Base-by-base conservation (phyloP, 1,140 invertebrate genomes). In the Spodoptera litura region DNA sequence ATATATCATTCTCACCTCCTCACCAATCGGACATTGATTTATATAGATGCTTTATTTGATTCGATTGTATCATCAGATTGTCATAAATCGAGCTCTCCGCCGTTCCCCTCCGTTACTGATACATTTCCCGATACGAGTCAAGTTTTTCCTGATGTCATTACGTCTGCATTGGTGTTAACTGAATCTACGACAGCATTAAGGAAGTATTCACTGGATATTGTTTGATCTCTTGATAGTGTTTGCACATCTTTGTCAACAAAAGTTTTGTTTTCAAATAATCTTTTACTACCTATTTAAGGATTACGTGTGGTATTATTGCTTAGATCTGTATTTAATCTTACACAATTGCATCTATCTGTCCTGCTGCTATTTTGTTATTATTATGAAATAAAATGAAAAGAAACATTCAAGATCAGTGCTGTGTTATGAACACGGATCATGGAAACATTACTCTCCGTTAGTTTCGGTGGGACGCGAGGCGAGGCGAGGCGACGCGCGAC, bases 61-160 rank as follows among this genome's bases (percentile, higher is more conserved):
- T 94, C 91, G 93, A 94, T 94, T 92, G 93, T 94, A 93, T 93
- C 93, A 94, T 93, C 91, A 92, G 90, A 91, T 88, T 84, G 88
- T 94, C 91, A 94, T 93, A 94, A 93, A 94, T 94, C 89, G 81
- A 78, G 71, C 78, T 85, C 88, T 86, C 91, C 85, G 59, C 74
- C 13, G 51, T 31, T 75, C 74, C 74, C 74, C 74, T 77, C 25
- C 27, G 61, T 25, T 58, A 68, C 49, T 52, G 77, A 85, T 81
- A 88, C 91, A 89, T 89, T 85, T 90, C 78, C 87, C 73, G 72
- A 82, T 80, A 85, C 82, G 84, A 66, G 66, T 82, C 78, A 81
- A 87, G 81, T 88, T 90, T 88, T 91, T 91, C 89, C 89, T 89
- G 85, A 90, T 90, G 84, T 87, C 87, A 92, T 93, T 92, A 93